phyloP scores from a whole-genome alignment of 2,797 vertebrate genomes.

The Threskiornis aethiopicus region DNA sequence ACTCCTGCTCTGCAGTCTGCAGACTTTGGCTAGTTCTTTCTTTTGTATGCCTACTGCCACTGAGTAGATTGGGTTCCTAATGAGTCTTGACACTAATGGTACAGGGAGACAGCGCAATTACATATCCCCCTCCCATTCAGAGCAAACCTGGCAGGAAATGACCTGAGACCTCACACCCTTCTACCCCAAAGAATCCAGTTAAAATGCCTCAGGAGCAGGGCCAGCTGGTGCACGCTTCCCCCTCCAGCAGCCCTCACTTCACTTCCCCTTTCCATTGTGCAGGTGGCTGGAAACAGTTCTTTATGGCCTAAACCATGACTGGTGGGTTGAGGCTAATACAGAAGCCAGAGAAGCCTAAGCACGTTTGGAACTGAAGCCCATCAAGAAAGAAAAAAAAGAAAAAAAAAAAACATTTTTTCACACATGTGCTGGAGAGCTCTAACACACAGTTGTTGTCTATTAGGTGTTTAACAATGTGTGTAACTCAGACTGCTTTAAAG shows the following conservation, averaged over 20 bases:
- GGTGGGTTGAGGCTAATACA: constrained; percentile 24
- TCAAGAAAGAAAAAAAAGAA: not conserved
- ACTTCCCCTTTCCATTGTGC: constrained; percentile 66
- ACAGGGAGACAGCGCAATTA: constrained; percentile 74
- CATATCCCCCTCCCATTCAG: constrained; percentile 54
- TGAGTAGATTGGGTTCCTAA: constrained; percentile 77
- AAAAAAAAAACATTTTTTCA: not conserved
- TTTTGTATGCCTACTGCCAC: constrained; percentile 79
- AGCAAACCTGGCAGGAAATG: constrained; percentile 76
- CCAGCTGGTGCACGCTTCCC: constrained; percentile 66
- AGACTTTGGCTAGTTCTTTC: constrained; percentile 79
- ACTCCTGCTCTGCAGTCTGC: constrained; percentile 67
- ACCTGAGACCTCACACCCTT: constrained; percentile 74
- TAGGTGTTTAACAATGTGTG: constrained; percentile 76
- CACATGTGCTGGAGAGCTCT: constrained; percentile 17
- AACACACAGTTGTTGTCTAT: constrained; percentile 59
- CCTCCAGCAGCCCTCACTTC: not conserved
- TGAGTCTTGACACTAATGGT: constrained; percentile 83
- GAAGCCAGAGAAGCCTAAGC: constrained; percentile 27
- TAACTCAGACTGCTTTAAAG: constrained; percentile 71
- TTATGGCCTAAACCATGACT: constrained; percentile 52
- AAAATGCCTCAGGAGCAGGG: constrained; percentile 68
- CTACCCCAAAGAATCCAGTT: constrained; percentile 63
- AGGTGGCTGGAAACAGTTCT: constrained; percentile 70
- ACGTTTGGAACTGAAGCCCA: constrained; percentile 22